Evolutionary conservation across 1,140 invertebrate genomes (phyloP).

Genomic region (Apis dorsata): DNA sequence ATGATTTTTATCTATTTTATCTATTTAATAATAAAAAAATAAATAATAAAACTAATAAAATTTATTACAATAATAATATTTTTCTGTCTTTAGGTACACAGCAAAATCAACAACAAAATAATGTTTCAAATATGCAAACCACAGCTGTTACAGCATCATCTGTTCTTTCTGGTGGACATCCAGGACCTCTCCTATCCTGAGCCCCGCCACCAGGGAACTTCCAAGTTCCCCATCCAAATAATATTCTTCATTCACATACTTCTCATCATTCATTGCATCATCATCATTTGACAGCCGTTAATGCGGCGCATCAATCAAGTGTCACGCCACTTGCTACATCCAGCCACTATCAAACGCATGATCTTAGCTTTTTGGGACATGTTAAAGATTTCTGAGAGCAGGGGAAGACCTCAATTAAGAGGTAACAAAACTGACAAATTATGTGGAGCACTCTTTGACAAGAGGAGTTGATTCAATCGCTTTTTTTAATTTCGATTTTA

Average conservation of each 20-base stretch:
- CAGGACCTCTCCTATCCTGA: slow-evolving; percentile 79
- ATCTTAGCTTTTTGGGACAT: slow-evolving; percentile 77
- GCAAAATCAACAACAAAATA: slow-evolving; percentile 77
- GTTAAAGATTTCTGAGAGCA: slow-evolving; percentile 79
- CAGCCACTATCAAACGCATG: slow-evolving; percentile 76
- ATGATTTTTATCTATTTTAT: not conserved
- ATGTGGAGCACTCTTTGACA: slow-evolving; percentile 20
- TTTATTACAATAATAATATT: not conserved
- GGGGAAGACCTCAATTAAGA: slow-evolving; percentile 70
- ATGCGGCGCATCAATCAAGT: slow-evolving; percentile 75
- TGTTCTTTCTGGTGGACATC: slow-evolving; percentile 77
- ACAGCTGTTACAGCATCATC: slow-evolving; percentile 75
- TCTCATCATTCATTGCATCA: slow-evolving; percentile 72
- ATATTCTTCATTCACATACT: slow-evolving; percentile 76
- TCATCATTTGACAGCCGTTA: slow-evolving; percentile 73
- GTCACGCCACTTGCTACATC: slow-evolving; percentile 69
- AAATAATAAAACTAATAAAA: not conserved
- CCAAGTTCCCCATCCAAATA: slow-evolving; percentile 79
- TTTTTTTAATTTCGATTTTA: slow-evolving; percentile 44
- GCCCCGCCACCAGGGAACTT: slow-evolving; percentile 80
- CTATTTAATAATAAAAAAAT: not conserved
- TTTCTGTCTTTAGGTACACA: slow-evolving; percentile 66
- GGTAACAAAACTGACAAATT: slow-evolving; percentile 64
- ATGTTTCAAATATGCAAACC: slow-evolving; percentile 76
- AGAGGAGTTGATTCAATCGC: slow-evolving; percentile 23